phyloP scores from a whole-genome alignment of 2,888 invertebrate genomes.

The Melanotus villosus region DNA sequence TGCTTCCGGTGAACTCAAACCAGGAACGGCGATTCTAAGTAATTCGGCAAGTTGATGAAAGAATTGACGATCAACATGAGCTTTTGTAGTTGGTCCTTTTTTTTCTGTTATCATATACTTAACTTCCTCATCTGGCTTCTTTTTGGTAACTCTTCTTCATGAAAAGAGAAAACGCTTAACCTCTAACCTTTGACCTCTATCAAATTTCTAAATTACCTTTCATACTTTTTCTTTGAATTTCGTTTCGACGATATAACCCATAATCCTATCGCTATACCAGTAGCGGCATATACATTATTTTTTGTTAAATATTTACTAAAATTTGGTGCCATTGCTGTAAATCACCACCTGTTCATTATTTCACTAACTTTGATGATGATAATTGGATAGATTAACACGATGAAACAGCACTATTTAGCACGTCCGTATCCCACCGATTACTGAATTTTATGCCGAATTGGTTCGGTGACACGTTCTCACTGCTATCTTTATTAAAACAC shows the following conservation, averaged over 20 bases:
- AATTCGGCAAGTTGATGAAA: constrained; percentile 78
- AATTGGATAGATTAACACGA: not conserved
- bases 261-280: constrained; percentile 76
- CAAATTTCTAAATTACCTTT: constrained; percentile 55
- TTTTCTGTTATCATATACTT: constrained; percentile 86
- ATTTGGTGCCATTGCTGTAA: constrained; percentile 79
- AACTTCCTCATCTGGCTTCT: constrained; percentile 78
- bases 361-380: not conserved
- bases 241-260: constrained; percentile 73
- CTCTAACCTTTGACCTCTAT: constrained; percentile 1
- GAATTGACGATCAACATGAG: constrained; percentile 84
- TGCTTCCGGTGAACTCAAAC: constrained; percentile 82
- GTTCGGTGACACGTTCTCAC: no score
- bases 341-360: constrained; percentile 15
- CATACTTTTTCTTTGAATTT: constrained; percentile 65
- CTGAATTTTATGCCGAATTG: constrained; percentile 6
- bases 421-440: not conserved
- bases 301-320: constrained; percentile 82
- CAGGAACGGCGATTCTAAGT: constrained; percentile 85
- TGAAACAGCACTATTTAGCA: constrained; percentile 1
- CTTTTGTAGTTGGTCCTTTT: constrained; percentile 74
- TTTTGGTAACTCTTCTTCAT: constrained; percentile 69
- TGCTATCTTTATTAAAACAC: no score
- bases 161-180: not conserved
- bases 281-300: constrained; percentile 75